phyloP scores from a whole-genome alignment of 2,113 vertebrate species.

The Maccullochella peelii region DNA sequence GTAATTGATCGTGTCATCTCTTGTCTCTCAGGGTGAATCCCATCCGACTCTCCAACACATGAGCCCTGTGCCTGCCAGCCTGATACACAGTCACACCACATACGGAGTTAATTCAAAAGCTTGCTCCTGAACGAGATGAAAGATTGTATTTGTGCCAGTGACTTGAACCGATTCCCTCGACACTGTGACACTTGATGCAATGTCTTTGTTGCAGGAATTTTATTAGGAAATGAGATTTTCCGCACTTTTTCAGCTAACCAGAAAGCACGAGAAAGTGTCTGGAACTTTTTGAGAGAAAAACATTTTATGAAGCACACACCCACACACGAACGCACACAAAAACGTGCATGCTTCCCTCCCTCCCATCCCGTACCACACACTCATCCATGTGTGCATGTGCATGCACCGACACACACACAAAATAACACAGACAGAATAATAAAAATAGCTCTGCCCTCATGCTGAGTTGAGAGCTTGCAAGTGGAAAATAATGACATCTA shows the following conservation, averaged over 20 bases:
- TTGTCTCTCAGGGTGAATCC: slow-evolving; percentile 50
- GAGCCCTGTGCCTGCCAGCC: slow-evolving; percentile 36
- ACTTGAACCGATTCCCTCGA: slow-evolving; percentile 55
- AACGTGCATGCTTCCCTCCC: background rate
- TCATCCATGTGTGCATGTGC: background rate
- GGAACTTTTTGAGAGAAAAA: slow-evolving; percentile 50
- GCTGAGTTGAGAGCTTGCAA: slow-evolving; percentile 65
- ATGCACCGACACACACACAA: slow-evolving; percentile 6
- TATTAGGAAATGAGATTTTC: slow-evolving; percentile 46
- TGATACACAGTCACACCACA: slow-evolving; percentile 51
- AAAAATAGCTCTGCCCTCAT: slow-evolving; percentile 65
- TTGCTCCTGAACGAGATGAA: slow-evolving; percentile 61
- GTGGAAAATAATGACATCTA: slow-evolving; percentile 78
- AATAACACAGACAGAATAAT: slow-evolving; percentile 70
- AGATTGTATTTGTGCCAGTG: slow-evolving; percentile 66
- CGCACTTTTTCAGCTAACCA: slow-evolving; percentile 16
- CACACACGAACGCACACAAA: slow-evolving; percentile 12
- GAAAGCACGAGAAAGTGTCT: slow-evolving; percentile 39
- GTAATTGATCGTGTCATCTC: slow-evolving; percentile 72
- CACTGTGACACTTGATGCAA: slow-evolving; percentile 54
- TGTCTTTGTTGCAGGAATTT: slow-evolving; percentile 41
- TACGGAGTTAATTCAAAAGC: slow-evolving; percentile 63
- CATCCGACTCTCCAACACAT: slow-evolving; percentile 38
- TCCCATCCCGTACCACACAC: background rate
- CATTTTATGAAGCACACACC: slow-evolving; percentile 19